Evolutionary conservation across 2,797 vertebrate species (phyloP).

Genomic region (Manis javanica): DNA sequence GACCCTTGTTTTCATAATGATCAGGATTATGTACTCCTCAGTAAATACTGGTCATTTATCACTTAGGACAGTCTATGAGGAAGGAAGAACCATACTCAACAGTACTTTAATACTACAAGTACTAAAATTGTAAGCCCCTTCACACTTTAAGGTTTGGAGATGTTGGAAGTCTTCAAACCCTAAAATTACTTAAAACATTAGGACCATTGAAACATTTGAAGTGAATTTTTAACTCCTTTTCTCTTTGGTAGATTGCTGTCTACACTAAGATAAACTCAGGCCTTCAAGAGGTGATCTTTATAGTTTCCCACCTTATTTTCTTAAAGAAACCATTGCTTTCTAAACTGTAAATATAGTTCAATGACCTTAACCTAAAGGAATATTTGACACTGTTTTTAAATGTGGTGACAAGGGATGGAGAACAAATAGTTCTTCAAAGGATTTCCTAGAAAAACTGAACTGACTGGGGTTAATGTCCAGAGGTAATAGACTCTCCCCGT

Average conservation of each 20-base stretch:
- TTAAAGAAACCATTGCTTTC: conserved; percentile 38
- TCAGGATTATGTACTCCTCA: not conserved
- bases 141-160: not conserved
- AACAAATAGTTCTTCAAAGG: conserved; percentile 61
- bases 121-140: not conserved
- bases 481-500: conserved; percentile 70
- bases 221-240: not conserved
- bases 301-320: not conserved
- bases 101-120: not conserved
- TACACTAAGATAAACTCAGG: not conserved
- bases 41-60: not conserved
- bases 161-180: not conserved
- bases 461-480: conserved; percentile 67
- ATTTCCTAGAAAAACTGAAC: conserved; percentile 67
- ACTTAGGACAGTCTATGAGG: not conserved
- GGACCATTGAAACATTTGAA: not conserved
- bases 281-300: not conserved
- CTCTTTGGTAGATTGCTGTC: not conserved
- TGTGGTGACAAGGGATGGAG: not conserved
- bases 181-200: not conserved
- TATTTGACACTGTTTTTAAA: conserved; percentile 62
- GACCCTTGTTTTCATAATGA: not conserved
- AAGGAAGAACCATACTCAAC: not conserved
- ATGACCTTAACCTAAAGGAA: conserved; percentile 23
- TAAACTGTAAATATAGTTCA: conserved; percentile 1